phyloP scores from a whole-genome alignment of 2,888 invertebrate genomes.

The Linyphia triangularis region DNA sequence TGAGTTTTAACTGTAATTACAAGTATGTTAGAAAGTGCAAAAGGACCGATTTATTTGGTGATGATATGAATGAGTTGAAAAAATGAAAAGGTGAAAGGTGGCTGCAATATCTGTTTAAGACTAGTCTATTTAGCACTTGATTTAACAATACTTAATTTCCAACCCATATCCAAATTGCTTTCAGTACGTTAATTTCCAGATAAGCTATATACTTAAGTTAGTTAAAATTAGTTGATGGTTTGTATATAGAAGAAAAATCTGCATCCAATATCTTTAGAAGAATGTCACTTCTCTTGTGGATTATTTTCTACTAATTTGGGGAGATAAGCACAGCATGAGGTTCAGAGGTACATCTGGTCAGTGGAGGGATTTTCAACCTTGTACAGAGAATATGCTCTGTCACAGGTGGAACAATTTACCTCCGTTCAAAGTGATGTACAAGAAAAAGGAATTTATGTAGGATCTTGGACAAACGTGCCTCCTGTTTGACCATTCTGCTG shows the following conservation, averaged over 20 bases:
- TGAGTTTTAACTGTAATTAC: constrained; percentile 2
- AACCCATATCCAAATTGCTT: not conserved
- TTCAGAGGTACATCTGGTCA: constrained; percentile 63
- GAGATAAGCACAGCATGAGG: constrained; percentile 74
- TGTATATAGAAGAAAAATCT: not conserved
- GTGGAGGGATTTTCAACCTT: constrained; percentile 42
- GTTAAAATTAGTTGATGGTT: not conserved
- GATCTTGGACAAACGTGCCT: constrained; percentile 64
- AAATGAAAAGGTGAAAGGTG: not conserved
- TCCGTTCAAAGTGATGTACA: constrained; percentile 62
- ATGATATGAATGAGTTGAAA: not conserved
- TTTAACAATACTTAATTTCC: not conserved
- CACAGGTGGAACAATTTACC: constrained; percentile 53
- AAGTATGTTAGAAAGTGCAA: not conserved
- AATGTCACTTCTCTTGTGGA: constrained; percentile 1
- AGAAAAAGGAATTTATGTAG: constrained; percentile 66
- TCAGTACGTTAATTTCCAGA: not conserved
- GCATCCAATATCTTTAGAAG: not conserved
- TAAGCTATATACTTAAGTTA: not conserved
- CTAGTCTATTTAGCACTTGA: not conserved
- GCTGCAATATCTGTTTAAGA: constrained; percentile 12
- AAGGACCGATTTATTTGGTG: not conserved
- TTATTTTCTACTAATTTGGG: constrained; percentile 35
- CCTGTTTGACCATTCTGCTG: constrained; percentile 64
- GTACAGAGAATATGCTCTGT: constrained; percentile 66